These are phyloP conservation scores for Benitochromis conjunctus DNA, from an alignment of 2,113 vertebrate species.

Conservation along the genomic window DNA sequence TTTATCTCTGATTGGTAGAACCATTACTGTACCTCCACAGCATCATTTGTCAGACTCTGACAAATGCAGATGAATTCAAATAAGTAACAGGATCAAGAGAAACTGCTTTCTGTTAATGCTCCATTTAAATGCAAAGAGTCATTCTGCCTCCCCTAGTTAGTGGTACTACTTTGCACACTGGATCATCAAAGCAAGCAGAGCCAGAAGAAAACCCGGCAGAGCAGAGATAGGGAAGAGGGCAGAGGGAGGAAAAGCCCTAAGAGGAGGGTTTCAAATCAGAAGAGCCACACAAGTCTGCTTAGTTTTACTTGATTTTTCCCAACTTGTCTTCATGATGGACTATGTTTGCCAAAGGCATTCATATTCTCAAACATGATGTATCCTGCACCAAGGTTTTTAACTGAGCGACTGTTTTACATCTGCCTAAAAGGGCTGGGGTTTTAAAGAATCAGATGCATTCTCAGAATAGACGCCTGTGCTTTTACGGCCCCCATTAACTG, in stretches of 20 bases:
- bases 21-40: background rate
- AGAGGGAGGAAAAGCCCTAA: background rate
- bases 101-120: conserved; percentile 58
- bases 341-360: background rate
- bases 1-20: background rate
- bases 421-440: background rate
- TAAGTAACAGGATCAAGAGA: conserved; percentile 26
- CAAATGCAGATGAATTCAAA: conserved; percentile 26
- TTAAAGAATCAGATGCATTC: background rate
- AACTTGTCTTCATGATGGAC: background rate
- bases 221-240: background rate
- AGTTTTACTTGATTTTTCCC: background rate
- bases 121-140: conserved; percentile 74
- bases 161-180: conserved; percentile 19
- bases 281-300: conserved; percentile 3
- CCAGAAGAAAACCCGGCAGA: background rate
- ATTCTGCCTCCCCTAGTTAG: conserved; percentile 37
- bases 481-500: background rate
- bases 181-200: conserved; percentile 50
- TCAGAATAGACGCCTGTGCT: background rate
- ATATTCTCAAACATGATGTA: background rate
- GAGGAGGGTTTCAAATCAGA: background rate
- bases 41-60: background rate
- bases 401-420: background rate
- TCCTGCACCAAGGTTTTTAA: background rate